Conservation (phyloP, 2,797 vertebrate species). For the Natrix natrix region DNA sequence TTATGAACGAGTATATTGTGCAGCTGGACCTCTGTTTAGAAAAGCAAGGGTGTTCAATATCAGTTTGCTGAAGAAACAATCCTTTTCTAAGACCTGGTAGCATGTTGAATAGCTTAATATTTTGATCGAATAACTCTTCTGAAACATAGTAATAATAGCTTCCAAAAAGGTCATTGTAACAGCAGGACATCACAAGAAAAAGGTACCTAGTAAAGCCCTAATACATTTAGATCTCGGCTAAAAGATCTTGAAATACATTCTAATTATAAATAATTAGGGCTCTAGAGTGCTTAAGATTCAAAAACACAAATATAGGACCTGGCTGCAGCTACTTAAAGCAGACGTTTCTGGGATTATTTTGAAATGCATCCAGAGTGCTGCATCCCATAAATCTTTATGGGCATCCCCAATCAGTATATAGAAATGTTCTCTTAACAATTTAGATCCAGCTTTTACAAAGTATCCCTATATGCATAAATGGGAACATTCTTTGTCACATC, state of each 20-base stretch:
- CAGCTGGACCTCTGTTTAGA: background rate
- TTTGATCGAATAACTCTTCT: background rate
- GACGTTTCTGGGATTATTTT: background rate
- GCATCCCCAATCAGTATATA: background rate
- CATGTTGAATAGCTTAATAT: background rate
- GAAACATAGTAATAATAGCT: background rate
- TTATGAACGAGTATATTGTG: background rate
- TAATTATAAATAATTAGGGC: background rate
- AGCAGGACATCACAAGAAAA: background rate
- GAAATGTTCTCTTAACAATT: background rate
- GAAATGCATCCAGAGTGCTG: background rate
- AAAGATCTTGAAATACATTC: background rate
- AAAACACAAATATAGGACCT: background rate
- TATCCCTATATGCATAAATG: background rate
- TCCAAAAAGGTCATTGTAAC: background rate
- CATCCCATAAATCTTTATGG: background rate
- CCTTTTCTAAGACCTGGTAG: background rate
- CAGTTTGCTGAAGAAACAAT: background rate
- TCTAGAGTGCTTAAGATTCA: background rate
- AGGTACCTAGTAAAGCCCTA: background rate
- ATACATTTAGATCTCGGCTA: background rate
- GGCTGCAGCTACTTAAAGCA: background rate
- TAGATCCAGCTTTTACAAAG: background rate
- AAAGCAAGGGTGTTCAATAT: background rate
- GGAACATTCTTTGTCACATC: background rate